Evolutionary conservation across 2,113 vertebrate genomes (phyloP), one percentile per base, ranked within the genome.

Genomic region (Tachycineta bicolor): DNA sequence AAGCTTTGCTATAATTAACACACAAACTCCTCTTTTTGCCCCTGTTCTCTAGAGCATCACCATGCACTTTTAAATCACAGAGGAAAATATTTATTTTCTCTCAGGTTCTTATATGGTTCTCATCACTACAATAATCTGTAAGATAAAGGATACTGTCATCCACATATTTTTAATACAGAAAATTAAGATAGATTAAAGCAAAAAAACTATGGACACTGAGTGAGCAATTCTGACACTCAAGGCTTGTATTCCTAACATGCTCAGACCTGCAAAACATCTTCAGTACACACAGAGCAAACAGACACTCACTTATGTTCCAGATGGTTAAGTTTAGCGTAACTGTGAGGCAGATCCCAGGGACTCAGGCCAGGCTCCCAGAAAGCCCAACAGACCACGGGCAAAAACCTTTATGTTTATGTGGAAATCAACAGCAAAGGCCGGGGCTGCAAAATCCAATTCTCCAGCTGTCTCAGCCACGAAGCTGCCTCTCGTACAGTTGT

Each of bases 1-100:
- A 68, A 94, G 39, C 56, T 82, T 70, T 87, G 15, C 44, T 77
- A 41, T 24, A 92, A 87, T 75, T 93, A 92, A 82, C 5, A 44
- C 17, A 59, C 2, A 56, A 70, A 92, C 58, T 75, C 20, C 14
- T 90, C 59, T 63, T 91, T 94, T n/a, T 92, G 73, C 24, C 24
- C 69, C 60, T 56, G 19, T 26, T 75, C 60, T 79, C 67, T 34
- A 94, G 49, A 76, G 76, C 56, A 74, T 44, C 56, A 41, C 56
- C 33, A 47, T 19, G 50, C 9, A 46, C 28, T 52, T 82, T 41
- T 34, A 71, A 67, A 77, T 19, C 80, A 59, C 12, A 79, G 28
- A n/a, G 28, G 49, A 82, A 92, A 82, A 71, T 10, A 74, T 20
- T 90, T 67, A 2, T 67, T 84, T 91, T 67, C 29, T 59, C 44